phyloP scores from a whole-genome alignment of 2,113 vertebrate species.

The Zapus hudsonius region DNA sequence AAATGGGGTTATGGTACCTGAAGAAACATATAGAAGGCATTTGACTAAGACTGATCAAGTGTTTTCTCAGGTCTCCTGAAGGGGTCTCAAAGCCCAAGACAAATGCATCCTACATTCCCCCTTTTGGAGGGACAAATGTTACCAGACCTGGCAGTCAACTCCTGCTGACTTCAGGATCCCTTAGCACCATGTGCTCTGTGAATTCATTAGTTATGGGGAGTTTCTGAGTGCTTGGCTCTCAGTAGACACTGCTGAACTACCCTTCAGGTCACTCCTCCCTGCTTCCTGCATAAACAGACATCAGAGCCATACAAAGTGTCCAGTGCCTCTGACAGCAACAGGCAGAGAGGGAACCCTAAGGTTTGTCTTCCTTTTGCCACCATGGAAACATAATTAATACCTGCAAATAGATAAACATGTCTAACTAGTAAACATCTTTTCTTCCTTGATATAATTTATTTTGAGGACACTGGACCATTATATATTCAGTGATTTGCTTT shows the following conservation, averaged over 20 bases:
- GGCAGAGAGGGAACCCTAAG: slow-evolving; percentile 32
- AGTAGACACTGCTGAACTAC: background rate
- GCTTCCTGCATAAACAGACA: slow-evolving; percentile 29
- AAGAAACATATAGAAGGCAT: slow-evolving; percentile 3
- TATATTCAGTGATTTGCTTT: slow-evolving; percentile 75
- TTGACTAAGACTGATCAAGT: slow-evolving; percentile 29
- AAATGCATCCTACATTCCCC: background rate
- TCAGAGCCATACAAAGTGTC: slow-evolving; percentile 7
- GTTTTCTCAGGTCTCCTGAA: slow-evolving; percentile 18
- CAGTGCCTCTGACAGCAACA: background rate
- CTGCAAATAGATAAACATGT: slow-evolving; percentile 19
- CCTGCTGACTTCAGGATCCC: slow-evolving; percentile 28
- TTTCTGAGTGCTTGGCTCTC: slow-evolving; percentile 45
- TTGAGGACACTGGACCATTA: background rate
- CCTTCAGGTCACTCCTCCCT: slow-evolving; percentile 18
- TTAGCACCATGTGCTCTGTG: background rate
- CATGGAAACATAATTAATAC: slow-evolving; percentile 37
- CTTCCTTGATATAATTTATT: slow-evolving; percentile 36
- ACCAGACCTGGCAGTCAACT: background rate
- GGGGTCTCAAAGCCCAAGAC: slow-evolving; percentile 35
- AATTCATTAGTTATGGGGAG: slow-evolving; percentile 17
- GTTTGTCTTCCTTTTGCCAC: slow-evolving; percentile 29
- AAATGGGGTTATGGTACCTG: background rate
- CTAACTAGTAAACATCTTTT: slow-evolving; percentile 52
- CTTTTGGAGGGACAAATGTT: slow-evolving; percentile 23